phyloP scores from a whole-genome alignment of 2,797 vertebrate genomes.

The Siniperca obscura region DNA sequence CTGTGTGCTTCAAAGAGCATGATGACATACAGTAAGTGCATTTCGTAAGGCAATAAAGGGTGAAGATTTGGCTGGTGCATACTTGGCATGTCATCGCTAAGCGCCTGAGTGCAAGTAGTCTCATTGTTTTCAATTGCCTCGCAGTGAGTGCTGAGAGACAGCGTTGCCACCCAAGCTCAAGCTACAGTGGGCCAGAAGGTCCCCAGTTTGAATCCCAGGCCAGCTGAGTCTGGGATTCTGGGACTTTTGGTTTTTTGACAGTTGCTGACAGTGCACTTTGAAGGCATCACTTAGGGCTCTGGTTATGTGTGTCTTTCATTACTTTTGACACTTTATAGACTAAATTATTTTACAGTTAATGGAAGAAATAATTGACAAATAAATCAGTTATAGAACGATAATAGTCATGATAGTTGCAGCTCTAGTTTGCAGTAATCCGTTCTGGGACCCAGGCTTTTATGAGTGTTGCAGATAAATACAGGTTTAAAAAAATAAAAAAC shows the following conservation, averaged over 20 bases:
- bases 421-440: not conserved
- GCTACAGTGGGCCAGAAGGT: conserved; percentile 24
- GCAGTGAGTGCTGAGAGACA: conserved; percentile 61
- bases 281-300: not conserved
- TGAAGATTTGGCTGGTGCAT: conserved; percentile 66
- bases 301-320: not conserved
- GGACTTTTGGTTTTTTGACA: not conserved
- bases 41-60: conserved; percentile 67
- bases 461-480: not conserved
- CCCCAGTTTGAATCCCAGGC: conserved; percentile 33
- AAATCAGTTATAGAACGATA: not conserved
- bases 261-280: not conserved
- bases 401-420: not conserved
- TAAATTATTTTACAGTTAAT: not conserved
- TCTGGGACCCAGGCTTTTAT: not conserved
- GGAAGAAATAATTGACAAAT: not conserved
- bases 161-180: conserved; percentile 49
- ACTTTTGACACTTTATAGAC: not conserved
- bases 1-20: conserved; percentile 63
- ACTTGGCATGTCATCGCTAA: conserved; percentile 66
- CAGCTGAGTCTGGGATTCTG: not conserved
- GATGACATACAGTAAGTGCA: conserved; percentile 70
- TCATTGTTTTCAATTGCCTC: conserved; percentile 48
- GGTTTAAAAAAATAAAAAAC: not conserved
- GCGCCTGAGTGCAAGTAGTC: conserved; percentile 55